Percentiles rank a stretch among this genome's conserved stretches.
Evolutionary conservation across 2,888 invertebrate species (phyloP).

Genomic region (Melitaea athalia): DNA sequence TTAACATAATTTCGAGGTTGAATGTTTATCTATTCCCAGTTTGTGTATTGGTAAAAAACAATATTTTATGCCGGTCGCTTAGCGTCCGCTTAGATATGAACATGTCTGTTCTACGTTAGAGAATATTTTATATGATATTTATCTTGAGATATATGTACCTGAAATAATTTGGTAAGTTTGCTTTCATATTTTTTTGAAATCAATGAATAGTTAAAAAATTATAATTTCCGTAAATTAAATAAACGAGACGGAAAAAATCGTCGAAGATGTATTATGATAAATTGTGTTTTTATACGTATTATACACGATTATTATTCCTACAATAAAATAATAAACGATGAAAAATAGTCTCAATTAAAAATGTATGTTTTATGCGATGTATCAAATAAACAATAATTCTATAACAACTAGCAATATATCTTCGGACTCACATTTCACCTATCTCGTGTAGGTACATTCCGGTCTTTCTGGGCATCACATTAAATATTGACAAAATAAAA

Average conservation of each 20-base stretch:
- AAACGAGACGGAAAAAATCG: too few species aligned
- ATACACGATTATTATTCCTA: too few species aligned
- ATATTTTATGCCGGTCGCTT: constrained; percentile 62
- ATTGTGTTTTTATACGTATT: too few species aligned
- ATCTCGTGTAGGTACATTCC: constrained; percentile 36
- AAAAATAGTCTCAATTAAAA: too few species aligned
- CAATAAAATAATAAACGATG: too few species aligned
- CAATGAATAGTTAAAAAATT: too few species aligned
- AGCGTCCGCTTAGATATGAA: constrained; percentile 72
- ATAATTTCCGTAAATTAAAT: too few species aligned
- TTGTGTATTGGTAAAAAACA: constrained; percentile 42
- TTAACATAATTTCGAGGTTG: constrained; percentile 6
- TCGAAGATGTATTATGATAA: too few species aligned
- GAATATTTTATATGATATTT: background rate
- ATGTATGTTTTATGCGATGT: background rate
- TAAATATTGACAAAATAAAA: constrained; percentile 82
- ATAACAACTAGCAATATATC: constrained; percentile 2
- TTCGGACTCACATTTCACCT: background rate
- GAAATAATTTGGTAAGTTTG: background rate
- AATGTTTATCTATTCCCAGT: constrained; percentile 10
- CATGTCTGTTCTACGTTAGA: constrained; percentile 37
- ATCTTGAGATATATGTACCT: background rate
- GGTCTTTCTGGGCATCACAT: constrained; percentile 64
- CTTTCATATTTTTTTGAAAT: too few species aligned
- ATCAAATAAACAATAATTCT: background rate